A percentile compares a stretch with the other conserved stretches of the same genome.
Conservation (phyloP, 2,113 vertebrate species). For the Pitta sordida region DNA sequence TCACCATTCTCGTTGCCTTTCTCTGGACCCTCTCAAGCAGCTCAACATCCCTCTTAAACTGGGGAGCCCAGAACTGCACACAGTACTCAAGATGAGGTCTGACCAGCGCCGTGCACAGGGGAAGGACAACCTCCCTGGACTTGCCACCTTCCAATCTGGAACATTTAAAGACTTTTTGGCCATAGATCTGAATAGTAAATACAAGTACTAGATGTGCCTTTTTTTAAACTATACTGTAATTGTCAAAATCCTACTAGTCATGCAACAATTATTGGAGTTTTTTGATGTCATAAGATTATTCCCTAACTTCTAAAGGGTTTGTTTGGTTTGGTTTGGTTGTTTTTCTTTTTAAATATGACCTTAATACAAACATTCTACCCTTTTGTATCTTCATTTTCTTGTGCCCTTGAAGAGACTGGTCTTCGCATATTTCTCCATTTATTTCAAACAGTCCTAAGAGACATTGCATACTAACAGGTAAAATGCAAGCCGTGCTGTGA, state of each 20-base stretch:
- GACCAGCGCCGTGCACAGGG: no score
- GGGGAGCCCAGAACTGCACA: no score
- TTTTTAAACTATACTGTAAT: not conserved
- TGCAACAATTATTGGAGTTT: not conserved
- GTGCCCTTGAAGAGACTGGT: not conserved
- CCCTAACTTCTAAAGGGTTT: not conserved
- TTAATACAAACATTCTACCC: not conserved
- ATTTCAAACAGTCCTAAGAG: not conserved
- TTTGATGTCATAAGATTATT: constrained; percentile 8
- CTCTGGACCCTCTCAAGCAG: no score
- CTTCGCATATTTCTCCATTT: not conserved
- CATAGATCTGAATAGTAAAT: not conserved
- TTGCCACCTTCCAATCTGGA: not conserved
- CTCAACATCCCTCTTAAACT: no score
- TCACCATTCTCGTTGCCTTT: no score
- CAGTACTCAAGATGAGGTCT: no score
- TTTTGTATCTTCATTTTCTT: not conserved
- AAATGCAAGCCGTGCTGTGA: constrained; percentile 33
- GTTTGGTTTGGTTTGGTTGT: not conserved
- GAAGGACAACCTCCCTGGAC: no score
- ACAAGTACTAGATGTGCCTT: constrained; percentile 3
- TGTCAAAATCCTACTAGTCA: not conserved
- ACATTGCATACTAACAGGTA: constrained; percentile 16
- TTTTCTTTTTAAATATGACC: not conserved
- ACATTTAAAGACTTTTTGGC: not conserved